Base-by-base conservation (phyloP, 1,140 invertebrate species). In the Dendroctonus valens region DNA sequence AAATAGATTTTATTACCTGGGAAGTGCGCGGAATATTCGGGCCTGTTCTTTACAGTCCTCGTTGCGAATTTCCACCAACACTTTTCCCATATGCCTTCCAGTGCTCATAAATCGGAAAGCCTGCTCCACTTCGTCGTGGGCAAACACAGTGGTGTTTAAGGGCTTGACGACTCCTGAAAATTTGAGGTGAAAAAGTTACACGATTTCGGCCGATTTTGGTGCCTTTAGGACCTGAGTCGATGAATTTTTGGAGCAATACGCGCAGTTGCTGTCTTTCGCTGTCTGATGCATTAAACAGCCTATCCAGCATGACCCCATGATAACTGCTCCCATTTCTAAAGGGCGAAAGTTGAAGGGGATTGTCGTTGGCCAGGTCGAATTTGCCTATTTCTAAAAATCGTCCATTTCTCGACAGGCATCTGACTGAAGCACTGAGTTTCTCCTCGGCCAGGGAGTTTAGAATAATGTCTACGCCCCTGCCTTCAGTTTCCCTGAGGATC, bases 61-160 rank as follows among this genome's bases (percentile, higher is more conserved):
- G 7, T 83, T 79, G 38, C 83, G 78, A 48, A 93, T 84, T 77
- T 91, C 85, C 9, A 93, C 77, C 5, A 93, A 54, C 5, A 89
- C 86, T 83, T 95, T 95, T 66, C 93, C 93, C 63, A 93, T 91
- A 77, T 95, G 93, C 80, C 93, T 93, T n/a, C 92, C 92, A 65
- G 87, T 84, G 6, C 91, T 89, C 87, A 95, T 91, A 73, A 88
- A 87, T 53, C 87, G 58, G 77, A 89, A 90, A 2, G 88, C 87
- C 67, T 85, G 76, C 72, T 89, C 87, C 5, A 89, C 76, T 74
- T 89, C 82, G 58, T 86, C 73, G 39, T 80, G 79, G 7, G 12
- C 26, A 71, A 90, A 91, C 0, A 84, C 81, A 39, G 81, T 84
- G 59, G 82, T 79, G 0, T 82, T 82, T 44, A 90, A 75, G 0